These are phyloP conservation scores for Lasioglossum villosulum DNA, from an alignment of 2,888 invertebrate species.

Conservation along the genomic window DNA sequence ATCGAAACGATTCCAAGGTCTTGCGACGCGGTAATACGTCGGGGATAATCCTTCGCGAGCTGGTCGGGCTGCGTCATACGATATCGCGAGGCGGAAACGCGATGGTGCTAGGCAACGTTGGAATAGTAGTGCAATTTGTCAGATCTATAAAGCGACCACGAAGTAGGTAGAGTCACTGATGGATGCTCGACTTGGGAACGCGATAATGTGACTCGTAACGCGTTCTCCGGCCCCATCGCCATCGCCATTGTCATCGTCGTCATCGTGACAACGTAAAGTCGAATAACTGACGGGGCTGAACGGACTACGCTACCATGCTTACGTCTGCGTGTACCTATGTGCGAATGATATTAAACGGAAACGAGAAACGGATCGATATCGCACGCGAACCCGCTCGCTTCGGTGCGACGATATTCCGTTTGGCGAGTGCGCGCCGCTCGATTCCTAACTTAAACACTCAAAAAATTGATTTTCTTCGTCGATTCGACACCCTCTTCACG, in stretches of 20 bases:
- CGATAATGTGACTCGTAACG: slow-evolving; percentile 63
- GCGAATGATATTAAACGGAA: slow-evolving; percentile 57
- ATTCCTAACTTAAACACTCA: too few relatives aligned
- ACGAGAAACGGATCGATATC: slow-evolving; percentile 52
- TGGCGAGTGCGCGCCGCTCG: not conserved
- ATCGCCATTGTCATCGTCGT: slow-evolving; percentile 40
- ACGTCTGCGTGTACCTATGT: slow-evolving; percentile 29
- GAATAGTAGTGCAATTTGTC: slow-evolving; percentile 66
- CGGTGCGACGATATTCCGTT: not conserved
- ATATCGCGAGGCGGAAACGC: slow-evolving; percentile 28
- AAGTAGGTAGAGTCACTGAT: slow-evolving; percentile 64
- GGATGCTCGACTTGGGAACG: slow-evolving; percentile 54
- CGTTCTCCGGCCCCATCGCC: slow-evolving; percentile 50
- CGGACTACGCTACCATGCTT: slow-evolving; percentile 24
- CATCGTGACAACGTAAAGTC: slow-evolving; percentile 57
- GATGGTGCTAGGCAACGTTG: slow-evolving; percentile 17
- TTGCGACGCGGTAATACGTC: slow-evolving; percentile 64
- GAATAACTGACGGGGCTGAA: slow-evolving; percentile 47
- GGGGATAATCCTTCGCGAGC: slow-evolving; percentile 59
- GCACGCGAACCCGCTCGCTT: not conserved
- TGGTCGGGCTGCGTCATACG: slow-evolving; percentile 3
- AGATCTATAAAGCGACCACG: slow-evolving; percentile 69
- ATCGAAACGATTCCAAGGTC: slow-evolving; percentile 50
- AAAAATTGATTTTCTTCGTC: slow-evolving; percentile 1
- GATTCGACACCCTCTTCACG: not conserved